A percentile compares a stretch with the other conserved stretches of the same genome.
Evolutionary conservation across 2,797 vertebrate genomes (phyloP).

Genomic region (Poeciliopsis turneri): DNA sequence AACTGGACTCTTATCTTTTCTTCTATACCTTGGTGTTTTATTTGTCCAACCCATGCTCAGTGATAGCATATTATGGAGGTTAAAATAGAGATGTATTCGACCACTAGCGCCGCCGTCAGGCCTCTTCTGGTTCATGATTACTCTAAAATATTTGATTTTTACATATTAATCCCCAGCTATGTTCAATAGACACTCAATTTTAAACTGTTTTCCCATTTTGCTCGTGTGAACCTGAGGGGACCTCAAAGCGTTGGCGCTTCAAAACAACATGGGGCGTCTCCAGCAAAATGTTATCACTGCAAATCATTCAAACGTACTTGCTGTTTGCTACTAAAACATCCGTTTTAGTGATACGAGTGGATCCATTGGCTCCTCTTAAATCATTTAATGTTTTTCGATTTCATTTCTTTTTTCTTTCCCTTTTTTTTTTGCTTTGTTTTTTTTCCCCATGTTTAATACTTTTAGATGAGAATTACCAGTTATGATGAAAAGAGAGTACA

Average conservation of each 20-base stretch:
- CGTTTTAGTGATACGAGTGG: no score
- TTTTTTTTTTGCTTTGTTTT: not conserved
- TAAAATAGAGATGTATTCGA: not conserved
- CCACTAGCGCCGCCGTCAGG: not conserved
- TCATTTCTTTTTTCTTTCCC: not conserved
- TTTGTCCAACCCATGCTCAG: not conserved
- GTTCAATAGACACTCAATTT: not conserved
- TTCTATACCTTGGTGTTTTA: not conserved
- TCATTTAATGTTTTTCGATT: not conserved
- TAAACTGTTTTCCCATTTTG: not conserved
- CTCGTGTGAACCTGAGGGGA: not conserved
- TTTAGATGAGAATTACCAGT: not conserved
- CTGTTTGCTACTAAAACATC: slow-evolving; percentile 1
- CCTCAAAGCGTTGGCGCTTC: not conserved
- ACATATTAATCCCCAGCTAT: not conserved
- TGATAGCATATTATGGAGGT: not conserved
- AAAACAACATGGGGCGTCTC: not conserved
- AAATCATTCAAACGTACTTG: slow-evolving; percentile 2
- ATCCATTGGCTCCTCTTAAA: not conserved
- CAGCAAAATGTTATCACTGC: not conserved
- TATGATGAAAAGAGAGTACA: slow-evolving; percentile 1
- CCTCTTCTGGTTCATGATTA: not conserved
- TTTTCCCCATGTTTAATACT: not conserved
- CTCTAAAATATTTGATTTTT: not conserved
- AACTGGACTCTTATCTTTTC: not conserved